phyloP scores from a whole-genome alignment of 2,113 vertebrate species.

The Rattus norvegicus region DNA sequence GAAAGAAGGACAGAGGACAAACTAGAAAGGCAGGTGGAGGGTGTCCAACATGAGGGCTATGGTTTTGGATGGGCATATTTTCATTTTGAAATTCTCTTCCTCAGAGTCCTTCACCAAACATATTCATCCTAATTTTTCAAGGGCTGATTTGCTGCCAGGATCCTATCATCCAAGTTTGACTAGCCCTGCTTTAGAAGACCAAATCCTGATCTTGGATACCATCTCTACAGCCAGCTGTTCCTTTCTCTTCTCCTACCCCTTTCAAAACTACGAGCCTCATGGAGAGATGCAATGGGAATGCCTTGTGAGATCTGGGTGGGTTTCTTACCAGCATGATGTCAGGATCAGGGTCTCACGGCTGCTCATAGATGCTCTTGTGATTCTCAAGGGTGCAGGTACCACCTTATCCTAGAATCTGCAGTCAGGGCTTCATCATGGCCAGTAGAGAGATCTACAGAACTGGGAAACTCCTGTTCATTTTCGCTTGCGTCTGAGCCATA shows the following conservation, averaged over 20 bases:
- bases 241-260: not conserved
- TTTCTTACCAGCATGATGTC: not conserved
- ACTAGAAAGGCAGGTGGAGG: not conserved
- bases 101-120: conserved; percentile 3
- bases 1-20: not conserved
- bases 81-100: not conserved
- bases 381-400: not conserved
- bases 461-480: not conserved
- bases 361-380: not conserved
- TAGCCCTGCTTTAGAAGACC: not conserved
- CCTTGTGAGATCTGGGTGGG: too few relatives aligned
- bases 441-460: not conserved
- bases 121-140: not conserved
- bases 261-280: not conserved
- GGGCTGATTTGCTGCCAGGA: conserved; percentile 19
- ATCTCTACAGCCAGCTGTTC: conserved; percentile 36
- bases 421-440: not conserved
- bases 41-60: rapidly evolving
- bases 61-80: not conserved
- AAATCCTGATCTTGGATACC: conserved; percentile 14
- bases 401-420: not conserved
- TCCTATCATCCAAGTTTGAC: not conserved
- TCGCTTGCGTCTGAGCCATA: not conserved
- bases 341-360: not conserved
- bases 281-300: conserved; percentile 13